Evolutionary conservation across 2,113 vertebrate genomes (phyloP).

Genomic region (Charadrius vociferus): DNA sequence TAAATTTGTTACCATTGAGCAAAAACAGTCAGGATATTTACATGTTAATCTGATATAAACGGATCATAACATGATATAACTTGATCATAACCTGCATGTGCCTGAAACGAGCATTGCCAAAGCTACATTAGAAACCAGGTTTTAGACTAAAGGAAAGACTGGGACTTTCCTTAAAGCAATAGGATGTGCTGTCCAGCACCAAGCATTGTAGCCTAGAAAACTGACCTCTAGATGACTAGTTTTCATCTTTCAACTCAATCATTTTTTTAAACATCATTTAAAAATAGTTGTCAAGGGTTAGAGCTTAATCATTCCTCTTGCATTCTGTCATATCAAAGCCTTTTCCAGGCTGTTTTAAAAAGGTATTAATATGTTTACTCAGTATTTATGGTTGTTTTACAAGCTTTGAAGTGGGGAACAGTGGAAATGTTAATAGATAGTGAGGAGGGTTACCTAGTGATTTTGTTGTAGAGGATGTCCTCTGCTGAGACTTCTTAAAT

Average conservation of each 20-base stretch:
- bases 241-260: background rate
- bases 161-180: background rate
- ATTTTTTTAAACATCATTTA: background rate
- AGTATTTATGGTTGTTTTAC: background rate
- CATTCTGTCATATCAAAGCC: background rate
- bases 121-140: background rate
- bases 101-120: background rate
- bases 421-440: background rate
- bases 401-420: background rate
- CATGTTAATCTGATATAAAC: background rate
- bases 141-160: background rate
- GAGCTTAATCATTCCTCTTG: background rate
- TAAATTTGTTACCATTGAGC: background rate
- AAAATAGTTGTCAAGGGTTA: background rate
- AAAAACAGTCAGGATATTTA: background rate
- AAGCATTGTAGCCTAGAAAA: background rate
- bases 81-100: background rate
- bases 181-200: background rate
- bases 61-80: background rate
- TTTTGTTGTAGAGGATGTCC: background rate
- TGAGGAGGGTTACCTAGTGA: background rate
- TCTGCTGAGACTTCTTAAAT: slow-evolving; percentile 7
- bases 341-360: background rate
- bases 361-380: background rate
- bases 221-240: background rate